Conservation (phyloP, 1,140 invertebrate species). For the Platyscapa corneri region DNA sequence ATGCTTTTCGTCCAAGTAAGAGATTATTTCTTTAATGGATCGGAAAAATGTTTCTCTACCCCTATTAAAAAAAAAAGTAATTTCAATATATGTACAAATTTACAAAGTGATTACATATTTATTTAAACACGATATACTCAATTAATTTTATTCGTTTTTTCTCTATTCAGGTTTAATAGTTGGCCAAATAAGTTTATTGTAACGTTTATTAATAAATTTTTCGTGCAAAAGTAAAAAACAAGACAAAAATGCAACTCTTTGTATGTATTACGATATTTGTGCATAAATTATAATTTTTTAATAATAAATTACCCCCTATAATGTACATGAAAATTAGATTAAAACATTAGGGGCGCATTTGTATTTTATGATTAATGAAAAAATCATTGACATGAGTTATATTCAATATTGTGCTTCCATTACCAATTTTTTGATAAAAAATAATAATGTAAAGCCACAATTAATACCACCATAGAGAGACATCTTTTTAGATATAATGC, state of each 20-base stretch:
- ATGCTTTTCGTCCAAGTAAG: background rate
- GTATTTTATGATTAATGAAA: background rate
- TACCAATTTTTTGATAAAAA: background rate
- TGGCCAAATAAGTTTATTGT: constrained; percentile 28
- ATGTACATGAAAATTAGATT: background rate
- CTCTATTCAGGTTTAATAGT: too few relatives aligned
- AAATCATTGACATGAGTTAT: background rate
- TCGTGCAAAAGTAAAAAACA: constrained; percentile 48
- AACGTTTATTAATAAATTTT: constrained; percentile 40
- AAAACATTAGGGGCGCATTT: background rate
- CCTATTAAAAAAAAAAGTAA: constrained; percentile 37
- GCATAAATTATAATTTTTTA: background rate
- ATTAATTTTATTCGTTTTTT: constrained; percentile 25
- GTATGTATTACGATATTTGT: constrained; percentile 14
- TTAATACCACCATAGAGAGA: background rate
- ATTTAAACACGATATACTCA: constrained; percentile 45
- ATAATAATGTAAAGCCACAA: background rate
- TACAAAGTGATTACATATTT: constrained; percentile 53
- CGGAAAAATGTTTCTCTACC: background rate
- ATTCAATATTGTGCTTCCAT: background rate
- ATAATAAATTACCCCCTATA: background rate
- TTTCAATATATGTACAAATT: constrained; percentile 43
- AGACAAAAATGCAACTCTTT: constrained; percentile 17
- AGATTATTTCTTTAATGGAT: background rate
- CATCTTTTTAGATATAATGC: background rate